phyloP scores from a whole-genome alignment of 1,140 invertebrate species.

The Brachionus calyciflorus region DNA sequence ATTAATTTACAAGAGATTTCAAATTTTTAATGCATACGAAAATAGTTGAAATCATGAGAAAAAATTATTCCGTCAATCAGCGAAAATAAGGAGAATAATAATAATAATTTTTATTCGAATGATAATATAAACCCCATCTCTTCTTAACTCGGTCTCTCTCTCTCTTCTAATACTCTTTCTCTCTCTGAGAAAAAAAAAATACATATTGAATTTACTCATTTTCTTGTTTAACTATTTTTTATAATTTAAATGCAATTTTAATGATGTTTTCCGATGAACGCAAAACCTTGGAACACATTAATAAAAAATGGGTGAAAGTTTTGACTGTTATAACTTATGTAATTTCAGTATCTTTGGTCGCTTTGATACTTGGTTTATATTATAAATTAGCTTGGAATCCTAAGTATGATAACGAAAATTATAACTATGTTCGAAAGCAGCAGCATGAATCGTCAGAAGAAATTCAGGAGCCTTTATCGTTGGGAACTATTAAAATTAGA shows the following conservation, averaged over 20 bases:
- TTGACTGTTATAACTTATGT: constrained; percentile 91
- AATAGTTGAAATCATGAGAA: too few relatives aligned
- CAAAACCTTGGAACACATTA: constrained; percentile 48
- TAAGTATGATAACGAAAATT: constrained; percentile 52
- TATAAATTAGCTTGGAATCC: constrained; percentile 94
- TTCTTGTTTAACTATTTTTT: too few relatives aligned
- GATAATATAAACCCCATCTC: constrained; percentile 6
- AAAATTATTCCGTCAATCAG: constrained; percentile 39
- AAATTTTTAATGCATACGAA: neutral
- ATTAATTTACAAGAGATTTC: neutral
- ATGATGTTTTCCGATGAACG: constrained; percentile 17
- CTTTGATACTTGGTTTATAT: constrained; percentile 88
- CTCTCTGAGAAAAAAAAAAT: neutral
- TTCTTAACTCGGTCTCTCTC: too few relatives aligned
- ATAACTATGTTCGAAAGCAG: neutral
- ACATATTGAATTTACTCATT: neutral
- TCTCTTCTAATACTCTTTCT: too few relatives aligned
- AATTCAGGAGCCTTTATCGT: neutral
- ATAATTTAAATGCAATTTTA: neutral
- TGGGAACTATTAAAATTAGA: constrained; percentile 3
- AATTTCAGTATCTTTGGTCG: constrained; percentile 86
- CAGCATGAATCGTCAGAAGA: neutral
- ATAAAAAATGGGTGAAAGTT: constrained; percentile 71
- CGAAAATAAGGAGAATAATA: neutral
- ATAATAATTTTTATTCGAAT: constrained; percentile 37